phyloP scores from a whole-genome alignment of 2,888 invertebrate genomes.

The Drosophila subsilvestris region DNA sequence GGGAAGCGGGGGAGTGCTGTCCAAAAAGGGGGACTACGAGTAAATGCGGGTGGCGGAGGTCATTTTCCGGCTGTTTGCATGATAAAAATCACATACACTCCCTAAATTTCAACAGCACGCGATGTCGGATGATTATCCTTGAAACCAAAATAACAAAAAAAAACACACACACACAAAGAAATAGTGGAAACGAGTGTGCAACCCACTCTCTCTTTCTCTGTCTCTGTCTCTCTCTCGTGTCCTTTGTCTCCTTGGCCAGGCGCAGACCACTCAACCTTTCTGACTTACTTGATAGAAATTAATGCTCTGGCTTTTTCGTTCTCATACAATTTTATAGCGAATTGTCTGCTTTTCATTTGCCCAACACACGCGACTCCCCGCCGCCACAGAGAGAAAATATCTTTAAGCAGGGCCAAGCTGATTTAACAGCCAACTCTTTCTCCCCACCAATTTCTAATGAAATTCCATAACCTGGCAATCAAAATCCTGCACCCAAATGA shows the following conservation, averaged over 20 bases:
- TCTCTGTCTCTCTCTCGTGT: background rate
- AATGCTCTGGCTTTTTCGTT: slow-evolving; percentile 53
- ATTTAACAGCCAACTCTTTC: slow-evolving; percentile 3
- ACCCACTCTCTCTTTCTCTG: slow-evolving; percentile 14
- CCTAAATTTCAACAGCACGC: slow-evolving; percentile 83
- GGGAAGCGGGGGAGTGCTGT: slow-evolving; percentile 13
- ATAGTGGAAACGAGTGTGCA: slow-evolving; percentile 7
- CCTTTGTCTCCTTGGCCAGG: slow-evolving; percentile 53
- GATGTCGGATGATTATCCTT: slow-evolving; percentile 83
- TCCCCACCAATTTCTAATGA: slow-evolving; percentile 59
- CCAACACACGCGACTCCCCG: slow-evolving; percentile 57
- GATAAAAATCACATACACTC: slow-evolving; percentile 84
- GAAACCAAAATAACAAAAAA: slow-evolving; percentile 56
- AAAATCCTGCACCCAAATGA: slow-evolving; percentile 59
- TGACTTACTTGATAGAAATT: slow-evolving; percentile 62
- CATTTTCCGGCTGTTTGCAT: slow-evolving; percentile 78
- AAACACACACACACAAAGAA: slow-evolving; percentile 15
- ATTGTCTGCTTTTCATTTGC: slow-evolving; percentile 68
- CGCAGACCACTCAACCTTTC: slow-evolving; percentile 54
- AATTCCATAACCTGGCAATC: slow-evolving; percentile 68
- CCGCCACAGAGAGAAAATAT: too few relatives aligned
- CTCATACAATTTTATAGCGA: slow-evolving; percentile 70
- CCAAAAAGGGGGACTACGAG: background rate
- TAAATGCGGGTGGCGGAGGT: slow-evolving; percentile 34
- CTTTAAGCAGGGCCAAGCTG: slow-evolving; percentile 27